phyloP scores from a whole-genome alignment of 2,797 vertebrate genomes.

The Chelon labrosus region DNA sequence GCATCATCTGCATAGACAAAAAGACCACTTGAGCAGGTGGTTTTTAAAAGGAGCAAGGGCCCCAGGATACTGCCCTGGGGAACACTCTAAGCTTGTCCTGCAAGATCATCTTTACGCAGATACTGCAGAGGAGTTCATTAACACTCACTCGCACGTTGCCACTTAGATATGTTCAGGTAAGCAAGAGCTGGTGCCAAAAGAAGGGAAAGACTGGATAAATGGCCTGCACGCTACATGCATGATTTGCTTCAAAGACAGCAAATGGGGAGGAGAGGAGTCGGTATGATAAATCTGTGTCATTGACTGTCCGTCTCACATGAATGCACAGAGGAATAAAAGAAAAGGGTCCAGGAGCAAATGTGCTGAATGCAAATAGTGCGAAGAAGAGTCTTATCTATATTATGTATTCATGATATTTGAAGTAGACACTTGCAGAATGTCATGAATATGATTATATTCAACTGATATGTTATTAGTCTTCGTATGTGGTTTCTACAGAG shows the following conservation, averaged over 20 bases:
- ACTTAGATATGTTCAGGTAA: slow-evolving; percentile 19
- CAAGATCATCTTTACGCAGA: neutral
- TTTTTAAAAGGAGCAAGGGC: neutral
- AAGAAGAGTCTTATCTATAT: slow-evolving; percentile 56
- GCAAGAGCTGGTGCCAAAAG: slow-evolving; percentile 14
- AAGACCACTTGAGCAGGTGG: neutral
- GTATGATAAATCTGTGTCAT: slow-evolving; percentile 62
- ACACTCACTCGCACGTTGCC: neutral
- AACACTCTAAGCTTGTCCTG: slow-evolving; percentile 1
- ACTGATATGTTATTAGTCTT: slow-evolving; percentile 3
- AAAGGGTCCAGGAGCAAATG: slow-evolving; percentile 79
- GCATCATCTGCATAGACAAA: slow-evolving; percentile 8
- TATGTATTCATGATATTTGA: slow-evolving; percentile 35
- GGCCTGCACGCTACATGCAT: slow-evolving; percentile 39
- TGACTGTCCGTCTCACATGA: slow-evolving; percentile 89
- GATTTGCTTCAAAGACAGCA: slow-evolving; percentile 47
- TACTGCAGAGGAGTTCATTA: neutral
- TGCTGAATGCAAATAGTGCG: slow-evolving; percentile 83
- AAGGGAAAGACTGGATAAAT: slow-evolving; percentile 25
- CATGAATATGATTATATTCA: slow-evolving; percentile 2
- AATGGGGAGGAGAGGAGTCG: slow-evolving; percentile 36
- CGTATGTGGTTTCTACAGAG: slow-evolving; percentile 13
- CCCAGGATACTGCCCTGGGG: neutral
- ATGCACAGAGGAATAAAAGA: slow-evolving; percentile 78
- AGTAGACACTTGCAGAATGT: slow-evolving; percentile 18